Evolutionary conservation across 1,140 invertebrate species (phyloP).

Genomic region (Drosophila pectinifera): DNA sequence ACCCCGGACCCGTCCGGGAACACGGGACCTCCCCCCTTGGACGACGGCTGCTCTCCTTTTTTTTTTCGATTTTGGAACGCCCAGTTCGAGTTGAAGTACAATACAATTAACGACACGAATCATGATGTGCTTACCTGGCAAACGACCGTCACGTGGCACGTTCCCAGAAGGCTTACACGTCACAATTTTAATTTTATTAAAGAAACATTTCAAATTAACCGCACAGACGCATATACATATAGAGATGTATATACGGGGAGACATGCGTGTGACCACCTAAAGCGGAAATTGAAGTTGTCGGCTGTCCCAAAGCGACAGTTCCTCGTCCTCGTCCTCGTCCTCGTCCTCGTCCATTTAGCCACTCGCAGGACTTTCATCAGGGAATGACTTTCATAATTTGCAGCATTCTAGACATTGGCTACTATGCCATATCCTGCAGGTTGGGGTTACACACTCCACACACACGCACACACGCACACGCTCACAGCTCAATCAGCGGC

Average conservation of each 20-base stretch:
- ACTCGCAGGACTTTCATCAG: constrained; percentile 33
- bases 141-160: constrained; percentile 84
- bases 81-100: constrained; percentile 69
- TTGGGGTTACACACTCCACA: not conserved
- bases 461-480: not conserved
- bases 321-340: constrained; percentile 11
- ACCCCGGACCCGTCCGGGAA: not conserved
- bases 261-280: constrained; percentile 37
- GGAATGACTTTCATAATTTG: constrained; percentile 71
- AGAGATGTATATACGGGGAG: not conserved
- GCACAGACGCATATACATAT: constrained; percentile 21
- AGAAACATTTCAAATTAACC: constrained; percentile 84
- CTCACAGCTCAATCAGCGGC: constrained; percentile 33
- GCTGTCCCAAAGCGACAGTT: constrained; percentile 56
- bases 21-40: constrained; percentile 7
- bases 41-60: not conserved
- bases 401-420: constrained; percentile 38
- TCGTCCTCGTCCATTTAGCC: not conserved
- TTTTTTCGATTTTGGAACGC: constrained; percentile 22
- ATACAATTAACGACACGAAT: constrained; percentile 85
- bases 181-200: constrained; percentile 85
- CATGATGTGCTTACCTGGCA: constrained; percentile 85
- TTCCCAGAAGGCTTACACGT: constrained; percentile 85
- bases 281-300: constrained; percentile 65
- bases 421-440: constrained; percentile 51